Base-by-base conservation (phyloP, 1,140 invertebrate species). In the Pantala flavescens region DNA sequence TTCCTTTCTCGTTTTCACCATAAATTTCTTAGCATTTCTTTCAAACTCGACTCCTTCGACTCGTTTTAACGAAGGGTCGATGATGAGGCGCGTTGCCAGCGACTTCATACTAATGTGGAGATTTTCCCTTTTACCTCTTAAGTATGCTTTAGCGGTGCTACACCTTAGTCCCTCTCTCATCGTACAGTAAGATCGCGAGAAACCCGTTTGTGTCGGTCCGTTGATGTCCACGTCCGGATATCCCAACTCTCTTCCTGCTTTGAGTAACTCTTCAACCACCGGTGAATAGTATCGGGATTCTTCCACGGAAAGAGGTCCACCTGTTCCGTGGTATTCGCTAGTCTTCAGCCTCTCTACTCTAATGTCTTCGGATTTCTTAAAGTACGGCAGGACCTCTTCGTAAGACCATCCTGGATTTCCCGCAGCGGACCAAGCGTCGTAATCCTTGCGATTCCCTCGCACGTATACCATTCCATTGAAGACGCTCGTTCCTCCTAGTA, bases 1-100 rank as follows among this genome's bases (percentile, higher is more conserved):
- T 83, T 94, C 92, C 80, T 89, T 91, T 70, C 78, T 84, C 0
- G 86, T 87, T 21, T 81, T 80, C 0, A 82, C 86, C 24, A 79
- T 81, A 73, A 81, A 78, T 9, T 76, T 82, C 76, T 75, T 77
- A 23, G 78, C 80, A 23, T 36, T 42, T 49, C 70, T 75, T 0
- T 71, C 16, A 21, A 71, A 75, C 70, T 71, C 28, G 0, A 75
- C 74, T 7, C 74, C 74, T 21, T 16, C 43, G 9, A 71, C 74
- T 2, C 70, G 11, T 24, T 71, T 75, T 24, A 7, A 71, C 7
- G n/a, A 7, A 23, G 24, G 24, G 74, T 63, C 49, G 12, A 23
- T 19, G 19, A 75, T 42, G 73, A 74, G 73, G 73, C 78, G n/a
- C 72, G 70, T 63, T 75, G 76, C 71, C 75, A 75, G 0, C 76